A percentile compares a stretch with the other conserved stretches of the same genome.
Conservation (phyloP, 1,140 invertebrate genomes). For the Wiebesia pumilae region DNA sequence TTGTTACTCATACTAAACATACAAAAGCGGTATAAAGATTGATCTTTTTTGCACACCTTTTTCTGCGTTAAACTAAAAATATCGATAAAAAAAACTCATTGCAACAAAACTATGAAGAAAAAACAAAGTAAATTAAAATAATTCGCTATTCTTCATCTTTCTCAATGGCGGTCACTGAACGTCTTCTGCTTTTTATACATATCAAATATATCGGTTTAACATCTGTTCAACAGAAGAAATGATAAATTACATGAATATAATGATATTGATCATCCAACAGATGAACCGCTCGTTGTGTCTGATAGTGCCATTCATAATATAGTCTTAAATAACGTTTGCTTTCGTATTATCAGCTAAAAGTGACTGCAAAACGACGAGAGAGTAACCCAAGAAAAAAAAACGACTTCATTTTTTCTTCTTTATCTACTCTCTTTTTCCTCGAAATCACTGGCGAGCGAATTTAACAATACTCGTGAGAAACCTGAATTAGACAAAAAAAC, state of each 20-base stretch:
- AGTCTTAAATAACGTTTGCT: background rate
- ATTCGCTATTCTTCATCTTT: slow-evolving; percentile 7
- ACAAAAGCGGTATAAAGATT: slow-evolving; percentile 75
- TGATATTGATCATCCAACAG: background rate
- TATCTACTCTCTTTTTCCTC: slow-evolving; percentile 60
- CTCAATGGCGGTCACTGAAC: background rate
- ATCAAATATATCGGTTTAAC: too few species aligned
- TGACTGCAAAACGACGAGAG: slow-evolving; percentile 1
- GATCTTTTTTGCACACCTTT: slow-evolving; percentile 70
- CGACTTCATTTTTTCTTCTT: slow-evolving; percentile 22
- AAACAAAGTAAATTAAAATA: slow-evolving; percentile 11
- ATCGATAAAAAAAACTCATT: slow-evolving; percentile 2
- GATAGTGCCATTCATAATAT: background rate
- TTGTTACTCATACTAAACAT: slow-evolving; percentile 73
- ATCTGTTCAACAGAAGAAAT: background rate
- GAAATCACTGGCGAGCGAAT: slow-evolving; percentile 65
- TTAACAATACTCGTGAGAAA: slow-evolving; percentile 10
- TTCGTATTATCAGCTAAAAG: background rate
- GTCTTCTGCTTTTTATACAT: background rate
- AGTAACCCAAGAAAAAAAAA: slow-evolving; percentile 18
- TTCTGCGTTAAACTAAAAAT: slow-evolving; percentile 30
- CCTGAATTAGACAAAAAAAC: background rate
- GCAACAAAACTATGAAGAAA: background rate
- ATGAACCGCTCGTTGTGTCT: background rate
- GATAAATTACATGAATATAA: background rate